Percentiles rank a stretch among this genome's conserved stretches.
These are phyloP conservation scores for Ormyrus thymus DNA, from an alignment of 2,888 invertebrate species.

Conservation along the genomic window DNA sequence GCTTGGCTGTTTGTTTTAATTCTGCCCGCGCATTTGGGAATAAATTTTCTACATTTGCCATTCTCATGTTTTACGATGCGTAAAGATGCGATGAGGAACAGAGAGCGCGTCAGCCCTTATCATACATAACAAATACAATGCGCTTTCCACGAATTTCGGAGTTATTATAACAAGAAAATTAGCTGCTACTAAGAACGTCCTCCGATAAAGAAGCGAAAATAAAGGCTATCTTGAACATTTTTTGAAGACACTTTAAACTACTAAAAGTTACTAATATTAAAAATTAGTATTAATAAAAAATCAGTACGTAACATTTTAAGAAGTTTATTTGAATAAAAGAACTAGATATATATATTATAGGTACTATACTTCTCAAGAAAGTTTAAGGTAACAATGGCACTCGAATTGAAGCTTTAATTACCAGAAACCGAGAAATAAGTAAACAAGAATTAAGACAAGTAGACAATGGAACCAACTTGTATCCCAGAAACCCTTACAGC, in stretches of 20 bases:
- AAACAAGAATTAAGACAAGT: conserved; percentile 47
- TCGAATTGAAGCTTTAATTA: conserved; percentile 68
- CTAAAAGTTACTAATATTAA: too few species aligned
- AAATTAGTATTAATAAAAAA: too few species aligned
- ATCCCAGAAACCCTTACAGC: conserved; percentile 3
- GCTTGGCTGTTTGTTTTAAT: background rate
- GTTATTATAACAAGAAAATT: conserved; percentile 57
- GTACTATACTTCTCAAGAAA: background rate
- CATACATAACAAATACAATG: conserved; percentile 57
- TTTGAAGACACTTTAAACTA: too few species aligned
- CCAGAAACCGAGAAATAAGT: conserved; percentile 59
- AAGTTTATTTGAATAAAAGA: too few species aligned
- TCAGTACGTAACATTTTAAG: too few species aligned
- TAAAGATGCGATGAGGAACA: too few species aligned
- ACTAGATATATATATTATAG: too few species aligned
- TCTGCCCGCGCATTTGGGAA: background rate
- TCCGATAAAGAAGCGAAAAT: background rate
- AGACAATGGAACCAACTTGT: conserved; percentile 21
- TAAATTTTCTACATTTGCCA: too few species aligned
- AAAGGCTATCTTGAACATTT: too few species aligned
- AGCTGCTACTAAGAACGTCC: background rate
- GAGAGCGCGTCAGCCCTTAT: conserved; percentile 50
- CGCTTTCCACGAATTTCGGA: conserved; percentile 61
- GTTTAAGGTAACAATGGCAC: conserved; percentile 61
- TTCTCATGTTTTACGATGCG: too few species aligned